Evolutionary conservation across 2,797 vertebrate species (phyloP), one percentile per base, ranked within the genome.

Genomic region (Staurois parvus): DNA sequence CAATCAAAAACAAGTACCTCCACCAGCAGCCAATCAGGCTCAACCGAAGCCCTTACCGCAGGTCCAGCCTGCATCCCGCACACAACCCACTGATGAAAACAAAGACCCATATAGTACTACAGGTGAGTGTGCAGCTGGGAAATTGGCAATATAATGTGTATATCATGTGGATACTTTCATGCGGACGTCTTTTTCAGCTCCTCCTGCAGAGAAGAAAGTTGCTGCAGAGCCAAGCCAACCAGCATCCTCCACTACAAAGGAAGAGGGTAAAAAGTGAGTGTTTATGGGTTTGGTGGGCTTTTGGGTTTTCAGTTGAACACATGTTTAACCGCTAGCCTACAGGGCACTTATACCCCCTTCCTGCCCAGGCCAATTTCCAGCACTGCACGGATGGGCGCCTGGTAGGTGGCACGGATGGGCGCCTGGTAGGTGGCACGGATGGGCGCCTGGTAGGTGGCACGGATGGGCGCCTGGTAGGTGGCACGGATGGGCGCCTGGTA

Each of bases 71-170:
- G 4, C 72, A 24, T 66, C 86, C 40, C 89, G 29, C 67, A 70
- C 89, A 29, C 88, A 34, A 9, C 81, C 19, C 67, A 56, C 45
- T 0, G 78, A n/a, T 56, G 93, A 90, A 76, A 85, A 37, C 76
- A 88, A 1, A 0, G 91, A 90, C 3, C 70, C 91, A 89, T 62
- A 85, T 7, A 17, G 88, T 59, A 84, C 7, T 9, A 15, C 91
- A 0, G 94, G 94, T 95, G 91, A 93, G 73, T 2, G 4, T 21
- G 8, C 42, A 4, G 3, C 10, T 28, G 13, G n/a, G 10, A 10
- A n/a, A 26, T 10, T 2, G 6, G 4, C 59, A 59, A 24, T 2
- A 7, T 24, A 19, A 59, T 24, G 56, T 13, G 17, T 9, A 56
- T 9, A 5, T 24, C 24, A 1, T 28, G 2, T 66, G n/a, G 26